Conservation (phyloP, 2,888 invertebrate species). For the Chromoteleia sp. region DNA sequence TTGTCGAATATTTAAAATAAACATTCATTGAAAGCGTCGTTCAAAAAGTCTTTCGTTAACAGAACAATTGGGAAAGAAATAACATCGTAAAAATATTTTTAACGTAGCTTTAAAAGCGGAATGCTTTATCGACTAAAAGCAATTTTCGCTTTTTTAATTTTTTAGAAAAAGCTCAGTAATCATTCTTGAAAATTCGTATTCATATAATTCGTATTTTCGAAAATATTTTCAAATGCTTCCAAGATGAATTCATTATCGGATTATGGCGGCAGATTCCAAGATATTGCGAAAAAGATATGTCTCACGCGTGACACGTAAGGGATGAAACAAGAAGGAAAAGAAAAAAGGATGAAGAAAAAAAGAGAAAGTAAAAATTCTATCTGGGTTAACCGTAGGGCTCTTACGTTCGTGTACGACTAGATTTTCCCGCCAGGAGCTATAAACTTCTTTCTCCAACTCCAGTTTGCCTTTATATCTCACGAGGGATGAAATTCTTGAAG, state of each 20-base stretch:
- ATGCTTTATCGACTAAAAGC: no score
- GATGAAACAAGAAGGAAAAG: conserved; percentile 53
- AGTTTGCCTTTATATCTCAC: conserved; percentile 77
- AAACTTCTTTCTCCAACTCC: conserved; percentile 70
- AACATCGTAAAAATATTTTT: no score
- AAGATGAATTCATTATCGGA: conserved; percentile 58
- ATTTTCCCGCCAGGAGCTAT: conserved; percentile 72
- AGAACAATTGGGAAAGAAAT: no score
- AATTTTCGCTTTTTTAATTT: background rate
- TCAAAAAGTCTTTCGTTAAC: no score
- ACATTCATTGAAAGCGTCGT: no score
- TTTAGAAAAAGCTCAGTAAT: background rate
- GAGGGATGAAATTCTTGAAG: conserved; percentile 78
- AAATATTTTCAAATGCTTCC: conserved; percentile 31
- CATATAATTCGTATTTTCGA: conserved; percentile 26
- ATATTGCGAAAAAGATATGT: conserved; percentile 52
- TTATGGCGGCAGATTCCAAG: conserved; percentile 35
- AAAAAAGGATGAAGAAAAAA: conserved; percentile 21
- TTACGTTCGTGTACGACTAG: conserved; percentile 66
- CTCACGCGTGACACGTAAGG: conserved; percentile 56
- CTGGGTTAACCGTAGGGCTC: conserved; percentile 71
- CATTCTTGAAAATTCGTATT: conserved; percentile 6
- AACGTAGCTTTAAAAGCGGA: no score
- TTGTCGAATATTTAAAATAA: no score
- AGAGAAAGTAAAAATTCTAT: conserved; percentile 68